Base-by-base conservation (phyloP, 2,797 vertebrate genomes). In the Orestias chungarensis region DNA sequence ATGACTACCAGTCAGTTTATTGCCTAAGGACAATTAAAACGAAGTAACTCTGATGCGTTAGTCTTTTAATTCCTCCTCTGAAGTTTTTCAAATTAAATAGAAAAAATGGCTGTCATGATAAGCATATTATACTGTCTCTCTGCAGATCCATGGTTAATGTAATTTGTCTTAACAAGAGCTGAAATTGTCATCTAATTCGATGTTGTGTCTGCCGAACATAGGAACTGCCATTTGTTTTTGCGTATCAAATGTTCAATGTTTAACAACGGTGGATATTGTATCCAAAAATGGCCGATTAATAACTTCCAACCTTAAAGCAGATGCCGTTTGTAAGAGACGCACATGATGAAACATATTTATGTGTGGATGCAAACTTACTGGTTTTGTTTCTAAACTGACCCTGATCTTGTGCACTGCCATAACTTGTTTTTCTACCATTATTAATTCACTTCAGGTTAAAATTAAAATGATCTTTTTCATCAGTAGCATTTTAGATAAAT, bases 331-430 rank as follows among this genome's bases (percentile, higher is more conserved):
- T 70, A 54, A 68, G 25, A 49, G 43, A 11, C 20, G 46, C 35
- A 44, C 42, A 66, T 74, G 55, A 68, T 67, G 54, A 85, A 77
- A 65, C n/a, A 5, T 43, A 0, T 83, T 73, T 50, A 52, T 74
- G 64, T 73, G 75, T 64, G 73, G 62, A 84, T 86, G 82, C 80
- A 82, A 81, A 79, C 46, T 76, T 70, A 78, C 76, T 83, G 71
- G 87, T 80, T 82, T 66, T 68, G 82, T 74, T 89, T 82, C 82
- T 66, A 82, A 90, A 83, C 73, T 87, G 66, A 78, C 75, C 66
- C 80, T 84, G 81, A 86, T 91, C 84, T n/a, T 90, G 82, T 92
- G 90, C 87, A 90, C 91, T 91, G 92, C 87, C 89, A 86, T 88
- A 82, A 85, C 80, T 85, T 83, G 73, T 76, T 88, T 78, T 86